These are phyloP conservation scores for Paedocypris sp. DNA, from an alignment of 2,113 vertebrate species.

Conservation along the genomic window DNA sequence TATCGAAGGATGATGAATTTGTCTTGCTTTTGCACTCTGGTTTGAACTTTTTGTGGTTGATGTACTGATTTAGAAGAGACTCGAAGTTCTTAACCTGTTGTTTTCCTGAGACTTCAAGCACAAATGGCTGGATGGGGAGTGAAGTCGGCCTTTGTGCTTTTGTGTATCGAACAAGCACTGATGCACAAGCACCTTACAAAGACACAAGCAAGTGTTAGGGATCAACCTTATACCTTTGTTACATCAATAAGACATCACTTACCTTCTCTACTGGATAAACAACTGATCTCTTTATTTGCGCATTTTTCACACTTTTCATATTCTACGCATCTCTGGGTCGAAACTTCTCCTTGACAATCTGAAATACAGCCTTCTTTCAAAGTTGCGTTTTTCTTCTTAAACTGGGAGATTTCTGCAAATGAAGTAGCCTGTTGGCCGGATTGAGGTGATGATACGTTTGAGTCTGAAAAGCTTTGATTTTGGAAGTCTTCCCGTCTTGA, in stretches of 20 bases:
- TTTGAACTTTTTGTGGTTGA: slow-evolving; percentile 68
- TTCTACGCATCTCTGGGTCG: not conserved
- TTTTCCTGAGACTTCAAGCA: slow-evolving; percentile 73
- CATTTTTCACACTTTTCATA: slow-evolving; percentile 21
- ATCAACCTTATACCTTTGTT: not conserved
- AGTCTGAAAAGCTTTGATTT: slow-evolving; percentile 60
- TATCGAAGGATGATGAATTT: slow-evolving; percentile 65
- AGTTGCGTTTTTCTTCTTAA: slow-evolving; percentile 56
- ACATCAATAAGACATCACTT: not conserved
- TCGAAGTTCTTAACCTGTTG: slow-evolving; percentile 61
- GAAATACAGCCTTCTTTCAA: slow-evolving; percentile 57
- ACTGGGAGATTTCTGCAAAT: slow-evolving; percentile 66
- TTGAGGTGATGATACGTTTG: slow-evolving; percentile 46
- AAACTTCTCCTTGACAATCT: too few species aligned
- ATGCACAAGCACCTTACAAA: slow-evolving; percentile 58
- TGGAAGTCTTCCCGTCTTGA: not conserved
- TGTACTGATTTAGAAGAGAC: slow-evolving; percentile 74
- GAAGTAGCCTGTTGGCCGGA: slow-evolving; percentile 64
- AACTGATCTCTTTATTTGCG: not conserved
- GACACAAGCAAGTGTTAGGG: not conserved
- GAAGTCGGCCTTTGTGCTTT: slow-evolving; percentile 90
- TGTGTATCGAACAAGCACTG: slow-evolving; percentile 69
- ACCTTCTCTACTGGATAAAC: slow-evolving; percentile 3
- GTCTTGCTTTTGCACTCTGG: slow-evolving; percentile 41
- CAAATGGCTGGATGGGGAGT: slow-evolving; percentile 89